Evolutionary conservation across 2,113 vertebrate genomes (phyloP).

Genomic region (Felis chaus): DNA sequence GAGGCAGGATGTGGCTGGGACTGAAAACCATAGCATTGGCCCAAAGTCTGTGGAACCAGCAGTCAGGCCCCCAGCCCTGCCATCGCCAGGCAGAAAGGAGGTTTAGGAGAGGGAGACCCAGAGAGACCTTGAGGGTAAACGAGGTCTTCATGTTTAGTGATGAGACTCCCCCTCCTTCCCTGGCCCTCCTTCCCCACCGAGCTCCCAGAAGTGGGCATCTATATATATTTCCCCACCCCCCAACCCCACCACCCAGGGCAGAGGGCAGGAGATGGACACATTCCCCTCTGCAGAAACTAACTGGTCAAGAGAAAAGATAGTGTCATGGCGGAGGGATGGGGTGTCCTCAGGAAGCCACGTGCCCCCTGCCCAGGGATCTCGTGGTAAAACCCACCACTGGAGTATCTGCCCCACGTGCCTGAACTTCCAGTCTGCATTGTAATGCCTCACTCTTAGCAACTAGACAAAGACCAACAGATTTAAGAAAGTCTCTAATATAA

Average conservation of each 20-base stretch:
- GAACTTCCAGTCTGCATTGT: not conserved
- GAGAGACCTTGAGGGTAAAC: not conserved
- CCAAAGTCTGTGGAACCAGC: not conserved
- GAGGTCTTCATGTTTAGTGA: not conserved
- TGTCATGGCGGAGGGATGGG: accelerated
- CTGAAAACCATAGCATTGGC: not conserved
- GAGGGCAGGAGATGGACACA: not conserved
- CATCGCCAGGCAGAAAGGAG: not conserved
- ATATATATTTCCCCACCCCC: not conserved
- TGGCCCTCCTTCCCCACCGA: not conserved
- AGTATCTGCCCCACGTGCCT: not conserved
- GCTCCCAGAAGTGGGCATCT: not conserved
- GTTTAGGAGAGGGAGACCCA: not conserved
- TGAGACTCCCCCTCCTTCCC: not conserved
- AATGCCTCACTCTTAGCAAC: not conserved
- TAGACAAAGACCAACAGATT: not conserved
- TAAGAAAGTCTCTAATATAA: not conserved
- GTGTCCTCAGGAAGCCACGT: not conserved
- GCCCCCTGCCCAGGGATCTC: not conserved
- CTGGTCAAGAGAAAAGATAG: not conserved
- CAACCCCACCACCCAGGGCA: not conserved
- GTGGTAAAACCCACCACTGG: not conserved
- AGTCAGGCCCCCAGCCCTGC: not conserved
- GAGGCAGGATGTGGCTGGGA: accelerated
- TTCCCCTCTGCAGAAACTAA: not conserved